These are phyloP conservation scores for Eupithecia pulchellata DNA, from an alignment of 2,888 invertebrate species.

Conservation along the genomic window DNA sequence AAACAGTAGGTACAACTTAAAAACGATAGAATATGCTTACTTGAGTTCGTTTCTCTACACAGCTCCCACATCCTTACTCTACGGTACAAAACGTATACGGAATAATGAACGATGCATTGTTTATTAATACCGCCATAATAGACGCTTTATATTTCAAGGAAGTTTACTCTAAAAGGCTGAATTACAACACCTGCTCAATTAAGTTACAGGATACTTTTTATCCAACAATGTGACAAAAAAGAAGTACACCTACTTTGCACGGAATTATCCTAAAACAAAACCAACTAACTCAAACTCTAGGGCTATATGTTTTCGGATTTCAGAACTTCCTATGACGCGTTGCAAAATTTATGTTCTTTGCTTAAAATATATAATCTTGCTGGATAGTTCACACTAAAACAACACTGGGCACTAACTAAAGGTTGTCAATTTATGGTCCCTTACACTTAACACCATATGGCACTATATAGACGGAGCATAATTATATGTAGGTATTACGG, in stretches of 20 bases:
- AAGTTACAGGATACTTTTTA: not conserved
- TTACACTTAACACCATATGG: not conserved
- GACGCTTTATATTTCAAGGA: constrained; percentile 36
- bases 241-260: not conserved
- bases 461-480: too few relatives aligned
- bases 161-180: constrained; percentile 33
- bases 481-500: too few relatives aligned
- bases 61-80: constrained; percentile 10
- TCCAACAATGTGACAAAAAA: not conserved
- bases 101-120: constrained; percentile 43
- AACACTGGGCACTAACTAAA: not conserved
- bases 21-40: not conserved
- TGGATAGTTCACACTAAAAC: too few relatives aligned
- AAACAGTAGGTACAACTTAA: not conserved
- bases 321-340: too few relatives aligned
- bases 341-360: not conserved
- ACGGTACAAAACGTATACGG: constrained; percentile 31
- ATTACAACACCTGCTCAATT: constrained; percentile 26
- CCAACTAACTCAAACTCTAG: not conserved
- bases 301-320: not conserved
- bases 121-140: constrained; percentile 36
- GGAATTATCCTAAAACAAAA: not conserved
- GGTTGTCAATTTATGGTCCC: not conserved
- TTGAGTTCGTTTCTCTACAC: not conserved
- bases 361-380: too few relatives aligned